phyloP scores from a whole-genome alignment of 2,888 invertebrate species.

The Ormyrus thymus region DNA sequence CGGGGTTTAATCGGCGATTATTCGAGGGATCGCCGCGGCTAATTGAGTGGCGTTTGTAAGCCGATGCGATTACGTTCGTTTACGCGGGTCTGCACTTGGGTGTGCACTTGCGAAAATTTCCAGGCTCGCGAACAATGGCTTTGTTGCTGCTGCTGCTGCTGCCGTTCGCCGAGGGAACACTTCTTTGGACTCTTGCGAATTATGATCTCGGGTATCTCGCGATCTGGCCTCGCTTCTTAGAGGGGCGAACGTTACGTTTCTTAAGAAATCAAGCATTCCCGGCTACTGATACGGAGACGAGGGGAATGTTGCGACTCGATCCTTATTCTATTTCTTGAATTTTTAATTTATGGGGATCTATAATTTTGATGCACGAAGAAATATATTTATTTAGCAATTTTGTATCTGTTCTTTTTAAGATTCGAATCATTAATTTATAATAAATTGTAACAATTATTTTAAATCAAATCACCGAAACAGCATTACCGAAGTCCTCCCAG shows the following conservation, averaged over 20 bases:
- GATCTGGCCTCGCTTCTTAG: constrained; percentile 17
- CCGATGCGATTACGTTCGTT: not conserved
- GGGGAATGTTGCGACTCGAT: not conserved
- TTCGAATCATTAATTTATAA: too few relatives aligned
- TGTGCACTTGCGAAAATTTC: constrained; percentile 1
- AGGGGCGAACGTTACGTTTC: not conserved
- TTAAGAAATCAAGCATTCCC: constrained; percentile 7
- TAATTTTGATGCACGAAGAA: not conserved
- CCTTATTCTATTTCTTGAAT: too few relatives aligned
- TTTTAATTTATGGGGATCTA: too few relatives aligned
- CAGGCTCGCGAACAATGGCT: constrained; percentile 5
- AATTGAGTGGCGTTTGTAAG: too few relatives aligned
- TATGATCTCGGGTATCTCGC: not conserved
- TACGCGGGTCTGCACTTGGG: not conserved
- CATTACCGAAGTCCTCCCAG: too few relatives aligned
- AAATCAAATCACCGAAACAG: too few relatives aligned
- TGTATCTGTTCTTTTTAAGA: too few relatives aligned
- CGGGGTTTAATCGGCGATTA: not conserved
- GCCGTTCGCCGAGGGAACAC: not conserved
- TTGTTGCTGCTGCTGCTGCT: not conserved
- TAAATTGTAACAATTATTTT: too few relatives aligned
- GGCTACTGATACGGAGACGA: not conserved
- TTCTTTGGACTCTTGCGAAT: constrained; percentile 7
- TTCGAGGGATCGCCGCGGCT: too few relatives aligned
- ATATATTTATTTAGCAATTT: not conserved